These are phyloP conservation scores for Tapirus indicus DNA, from an alignment of 2,797 vertebrate genomes.

Conservation along the genomic window DNA sequence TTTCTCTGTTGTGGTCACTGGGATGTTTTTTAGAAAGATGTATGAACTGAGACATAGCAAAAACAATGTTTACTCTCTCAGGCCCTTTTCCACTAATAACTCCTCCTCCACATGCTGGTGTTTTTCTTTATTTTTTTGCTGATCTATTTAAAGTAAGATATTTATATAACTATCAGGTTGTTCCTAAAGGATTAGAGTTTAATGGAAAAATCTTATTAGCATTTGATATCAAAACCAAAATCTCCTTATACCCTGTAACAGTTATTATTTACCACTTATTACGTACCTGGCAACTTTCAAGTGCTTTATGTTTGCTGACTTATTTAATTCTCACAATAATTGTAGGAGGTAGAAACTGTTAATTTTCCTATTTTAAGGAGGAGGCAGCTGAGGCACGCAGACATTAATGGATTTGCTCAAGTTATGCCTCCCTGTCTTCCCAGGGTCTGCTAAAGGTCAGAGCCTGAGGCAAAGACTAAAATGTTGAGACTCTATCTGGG, in stretches of 20 bases:
- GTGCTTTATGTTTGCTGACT: neutral
- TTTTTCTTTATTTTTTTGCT: neutral
- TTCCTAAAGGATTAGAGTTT: neutral
- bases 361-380: neutral
- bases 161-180: neutral
- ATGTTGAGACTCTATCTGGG: neutral
- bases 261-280: neutral
- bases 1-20: neutral
- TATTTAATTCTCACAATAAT: neutral
- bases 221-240: neutral
- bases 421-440: neutral
- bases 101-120: neutral
- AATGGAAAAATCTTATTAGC: neutral
- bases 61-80: neutral
- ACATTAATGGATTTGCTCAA: neutral
- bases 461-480: neutral
- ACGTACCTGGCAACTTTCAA: neutral
- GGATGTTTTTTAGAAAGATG: neutral
- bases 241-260: neutral
- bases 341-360: neutral
- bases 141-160: neutral
- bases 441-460: neutral
- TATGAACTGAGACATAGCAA: neutral
- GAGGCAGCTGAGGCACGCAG: neutral
- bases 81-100: neutral